Percentiles rank a stretch among this genome's conserved stretches.
Conservation (phyloP, 2,113 vertebrate genomes). For the Microcebus tavaratra region DNA sequence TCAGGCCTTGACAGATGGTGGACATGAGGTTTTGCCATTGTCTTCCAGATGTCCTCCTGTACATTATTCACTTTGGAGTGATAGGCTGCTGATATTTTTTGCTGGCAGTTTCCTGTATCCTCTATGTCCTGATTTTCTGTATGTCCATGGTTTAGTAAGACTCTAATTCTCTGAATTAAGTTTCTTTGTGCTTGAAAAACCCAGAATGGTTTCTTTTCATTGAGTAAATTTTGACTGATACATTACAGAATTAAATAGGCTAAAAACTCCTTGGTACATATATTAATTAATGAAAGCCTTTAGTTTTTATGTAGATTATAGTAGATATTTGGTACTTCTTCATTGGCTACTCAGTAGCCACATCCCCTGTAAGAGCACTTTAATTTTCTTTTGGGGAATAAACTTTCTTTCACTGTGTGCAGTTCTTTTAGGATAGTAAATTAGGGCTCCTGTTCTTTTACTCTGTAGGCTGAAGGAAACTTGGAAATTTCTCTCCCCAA, state of each 20-base stretch:
- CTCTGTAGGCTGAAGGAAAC: background rate
- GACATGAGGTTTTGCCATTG: background rate
- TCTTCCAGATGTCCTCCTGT: background rate
- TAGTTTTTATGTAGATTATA: background rate
- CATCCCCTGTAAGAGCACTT: background rate
- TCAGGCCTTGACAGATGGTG: background rate
- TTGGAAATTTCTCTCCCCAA: background rate
- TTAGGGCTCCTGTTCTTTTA: background rate
- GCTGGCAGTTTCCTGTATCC: background rate
- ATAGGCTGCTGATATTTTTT: background rate
- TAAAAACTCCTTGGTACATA: background rate
- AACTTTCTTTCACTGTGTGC: background rate
- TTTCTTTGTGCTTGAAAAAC: background rate
- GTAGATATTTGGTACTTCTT: background rate
- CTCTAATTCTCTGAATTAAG: background rate
- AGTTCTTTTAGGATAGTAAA: background rate
- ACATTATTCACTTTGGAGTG: background rate
- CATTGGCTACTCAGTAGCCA: background rate
- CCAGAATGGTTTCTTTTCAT: background rate
- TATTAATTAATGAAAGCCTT: constrained; percentile 1
- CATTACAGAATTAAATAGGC: background rate
- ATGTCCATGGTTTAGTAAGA: background rate
- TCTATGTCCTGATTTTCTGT: background rate
- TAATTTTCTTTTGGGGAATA: background rate
- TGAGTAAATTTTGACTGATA: background rate